Evolutionary conservation across 2,888 invertebrate genomes (phyloP).

Genomic region (Nephrotoma appendiculata): DNA sequence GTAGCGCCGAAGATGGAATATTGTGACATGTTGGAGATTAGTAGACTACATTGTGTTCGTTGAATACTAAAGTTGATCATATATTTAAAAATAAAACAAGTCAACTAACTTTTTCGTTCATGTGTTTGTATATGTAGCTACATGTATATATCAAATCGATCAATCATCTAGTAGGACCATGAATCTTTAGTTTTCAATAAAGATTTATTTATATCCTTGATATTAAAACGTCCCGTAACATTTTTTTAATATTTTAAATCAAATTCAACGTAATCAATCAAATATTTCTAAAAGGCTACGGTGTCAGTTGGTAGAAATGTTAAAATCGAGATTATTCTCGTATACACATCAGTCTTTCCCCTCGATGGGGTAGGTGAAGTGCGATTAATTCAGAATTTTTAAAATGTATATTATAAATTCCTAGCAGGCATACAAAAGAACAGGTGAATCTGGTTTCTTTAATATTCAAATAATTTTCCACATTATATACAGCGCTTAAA

Average conservation of each 20-base stretch:
- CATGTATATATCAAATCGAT: background rate
- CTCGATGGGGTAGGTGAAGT: background rate
- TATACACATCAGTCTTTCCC: background rate
- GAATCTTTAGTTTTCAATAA: background rate
- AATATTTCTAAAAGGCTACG: background rate
- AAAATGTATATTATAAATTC: background rate
- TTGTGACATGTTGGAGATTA: background rate
- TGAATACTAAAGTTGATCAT: background rate
- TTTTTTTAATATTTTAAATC: background rate
- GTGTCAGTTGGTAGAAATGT: background rate
- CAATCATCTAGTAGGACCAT: background rate
- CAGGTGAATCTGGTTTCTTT: background rate
- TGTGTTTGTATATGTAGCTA: no score
- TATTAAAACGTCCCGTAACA: background rate
- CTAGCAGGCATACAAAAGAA: background rate
- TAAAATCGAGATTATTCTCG: background rate
- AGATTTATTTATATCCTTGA: background rate
- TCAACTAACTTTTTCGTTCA: background rate
- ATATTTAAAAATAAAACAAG: background rate
- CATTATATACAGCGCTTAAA: background rate
- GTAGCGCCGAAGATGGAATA: background rate
- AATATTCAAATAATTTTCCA: background rate
- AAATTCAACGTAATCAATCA: background rate
- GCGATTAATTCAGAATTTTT: background rate
- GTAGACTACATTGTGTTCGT: background rate